phyloP scores from a whole-genome alignment of 2,113 vertebrate genomes.

The Poeciliopsis occidentalis region DNA sequence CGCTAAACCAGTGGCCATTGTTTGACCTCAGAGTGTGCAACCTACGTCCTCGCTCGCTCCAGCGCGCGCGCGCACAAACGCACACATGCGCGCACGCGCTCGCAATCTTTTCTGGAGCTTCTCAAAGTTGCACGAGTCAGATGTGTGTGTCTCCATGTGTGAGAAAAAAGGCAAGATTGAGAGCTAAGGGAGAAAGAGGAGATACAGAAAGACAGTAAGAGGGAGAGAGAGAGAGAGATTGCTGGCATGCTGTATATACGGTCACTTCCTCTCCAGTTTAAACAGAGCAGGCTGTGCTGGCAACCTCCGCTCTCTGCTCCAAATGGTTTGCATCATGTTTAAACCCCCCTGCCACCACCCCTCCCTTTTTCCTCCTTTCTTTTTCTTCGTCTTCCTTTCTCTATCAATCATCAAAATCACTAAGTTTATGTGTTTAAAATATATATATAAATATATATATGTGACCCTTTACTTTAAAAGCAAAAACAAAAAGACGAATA shows the following conservation, averaged over 20 bases:
- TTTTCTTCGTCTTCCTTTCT: constrained; percentile 77
- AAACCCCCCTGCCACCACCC: constrained; percentile 87
- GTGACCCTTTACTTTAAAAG: constrained; percentile 61
- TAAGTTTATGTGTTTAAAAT: constrained; percentile 79
- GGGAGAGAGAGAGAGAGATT: constrained; percentile 77
- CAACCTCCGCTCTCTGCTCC: constrained; percentile 91
- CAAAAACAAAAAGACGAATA: constrained; percentile 37
- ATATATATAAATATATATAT: constrained; percentile 53
- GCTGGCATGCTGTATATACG: constrained; percentile 98
- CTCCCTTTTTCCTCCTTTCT: constrained; percentile 46
- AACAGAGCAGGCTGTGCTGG: constrained; percentile 99
- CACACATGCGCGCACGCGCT: constrained; percentile 3
- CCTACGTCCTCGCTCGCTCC: constrained; percentile 1
- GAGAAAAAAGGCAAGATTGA: constrained; percentile 24
- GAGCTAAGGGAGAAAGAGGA: constrained; percentile 35
- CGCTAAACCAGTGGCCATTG: constrained; percentile 81
- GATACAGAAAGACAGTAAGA: constrained; percentile 63
- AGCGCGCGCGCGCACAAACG: too few species aligned
- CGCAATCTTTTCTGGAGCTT: constrained; percentile 38
- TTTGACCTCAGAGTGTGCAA: constrained; percentile 82
- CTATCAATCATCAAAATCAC: constrained; percentile 85
- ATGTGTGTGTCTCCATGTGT: constrained; percentile 33
- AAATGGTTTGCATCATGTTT: constrained; percentile 99
- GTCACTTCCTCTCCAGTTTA: constrained; percentile 99
- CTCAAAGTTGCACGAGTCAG: constrained; percentile 31